Conservation (phyloP, 2,888 invertebrate genomes). For the Eupeodes latifasciatus region DNA sequence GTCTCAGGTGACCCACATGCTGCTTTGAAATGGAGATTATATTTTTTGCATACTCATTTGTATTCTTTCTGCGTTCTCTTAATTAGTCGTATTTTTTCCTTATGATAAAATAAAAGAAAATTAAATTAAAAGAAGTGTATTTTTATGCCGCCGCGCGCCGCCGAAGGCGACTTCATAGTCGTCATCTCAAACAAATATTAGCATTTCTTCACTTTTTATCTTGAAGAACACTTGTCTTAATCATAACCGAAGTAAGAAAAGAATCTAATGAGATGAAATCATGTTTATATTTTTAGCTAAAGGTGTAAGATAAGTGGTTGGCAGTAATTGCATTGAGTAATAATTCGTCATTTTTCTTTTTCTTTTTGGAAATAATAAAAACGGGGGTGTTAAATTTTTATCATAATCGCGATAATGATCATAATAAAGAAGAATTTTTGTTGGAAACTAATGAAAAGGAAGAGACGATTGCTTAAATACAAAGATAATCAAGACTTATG, state of each 20-base stretch:
- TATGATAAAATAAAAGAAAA: background rate
- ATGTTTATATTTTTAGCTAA: slow-evolving; percentile 54
- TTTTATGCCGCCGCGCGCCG: background rate
- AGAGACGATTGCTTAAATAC: no score
- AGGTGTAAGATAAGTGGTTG: slow-evolving; percentile 49
- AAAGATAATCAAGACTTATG: no score
- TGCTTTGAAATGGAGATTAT: slow-evolving; percentile 12
- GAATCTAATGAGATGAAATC: slow-evolving; percentile 39
- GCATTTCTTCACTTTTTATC: slow-evolving; percentile 11
- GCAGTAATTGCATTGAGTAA: slow-evolving; percentile 26
- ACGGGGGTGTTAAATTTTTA: background rate
- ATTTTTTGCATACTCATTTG: background rate
- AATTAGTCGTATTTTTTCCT: background rate
- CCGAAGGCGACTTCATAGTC: background rate
- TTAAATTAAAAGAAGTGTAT: background rate
- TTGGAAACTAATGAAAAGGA: no score
- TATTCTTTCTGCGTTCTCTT: background rate
- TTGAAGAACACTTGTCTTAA: slow-evolving; percentile 13
- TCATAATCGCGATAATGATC: background rate
- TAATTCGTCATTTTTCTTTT: slow-evolving; percentile 23
- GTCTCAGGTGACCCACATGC: slow-evolving; percentile 20
- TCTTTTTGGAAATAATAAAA: background rate
- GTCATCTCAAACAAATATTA: slow-evolving; percentile 19
- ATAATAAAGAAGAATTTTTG: background rate
- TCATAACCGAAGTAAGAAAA: slow-evolving; percentile 3